Base-by-base conservation (phyloP, 92 coral and sea anemone species). In the Pocillopora meandrina region DNA sequence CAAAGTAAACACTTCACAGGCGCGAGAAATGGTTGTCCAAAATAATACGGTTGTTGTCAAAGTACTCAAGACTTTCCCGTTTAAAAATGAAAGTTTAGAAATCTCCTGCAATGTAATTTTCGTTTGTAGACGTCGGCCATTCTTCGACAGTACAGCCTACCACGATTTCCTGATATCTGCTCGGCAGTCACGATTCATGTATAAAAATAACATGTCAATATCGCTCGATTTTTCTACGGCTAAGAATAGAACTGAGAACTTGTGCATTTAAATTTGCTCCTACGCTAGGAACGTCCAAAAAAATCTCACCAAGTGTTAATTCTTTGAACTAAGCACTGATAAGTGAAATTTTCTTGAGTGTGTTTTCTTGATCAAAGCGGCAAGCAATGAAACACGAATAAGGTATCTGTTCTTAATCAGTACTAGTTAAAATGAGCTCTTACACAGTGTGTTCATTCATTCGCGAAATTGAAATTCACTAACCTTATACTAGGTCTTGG, bases 401-500 rank as follows among this genome's bases (percentile, higher is more conserved):
- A 42, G 52, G 52, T 42, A 34, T 35, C 23, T 35, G 16, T 14
- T 26, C 26, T 15, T 35, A 5, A 13, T 31, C 56, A 56, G 20
- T 47, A 35, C 8, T 66, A 34, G 18, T 31, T 1, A 18, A 69
- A 42, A 42, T 42, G 57, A 5, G 33, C 66, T 68, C 19, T 74
- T 71, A 61, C 61, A 26, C 61, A 70, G 72, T 56, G 71, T 74
- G 87, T 12, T 61, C 82, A 83, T 56, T 65, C 79, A 71, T 62
- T 69, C 67, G 84, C 58, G 76, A 81, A 59, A 65, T 56, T 75
- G 49, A 47, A 77, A 60, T 23, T 21, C 18, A 90, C 90, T 33
- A 72, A 88, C 92, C 92, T 77, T 84, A 75, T 87, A 67, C 94
- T 91, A 3, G 94, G 94, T 61, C 94, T 80, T 52, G 94, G 94